These are phyloP conservation scores for Gryllus bimaculatus DNA, from an alignment of 1,140 invertebrate genomes.

Conservation along the genomic window DNA sequence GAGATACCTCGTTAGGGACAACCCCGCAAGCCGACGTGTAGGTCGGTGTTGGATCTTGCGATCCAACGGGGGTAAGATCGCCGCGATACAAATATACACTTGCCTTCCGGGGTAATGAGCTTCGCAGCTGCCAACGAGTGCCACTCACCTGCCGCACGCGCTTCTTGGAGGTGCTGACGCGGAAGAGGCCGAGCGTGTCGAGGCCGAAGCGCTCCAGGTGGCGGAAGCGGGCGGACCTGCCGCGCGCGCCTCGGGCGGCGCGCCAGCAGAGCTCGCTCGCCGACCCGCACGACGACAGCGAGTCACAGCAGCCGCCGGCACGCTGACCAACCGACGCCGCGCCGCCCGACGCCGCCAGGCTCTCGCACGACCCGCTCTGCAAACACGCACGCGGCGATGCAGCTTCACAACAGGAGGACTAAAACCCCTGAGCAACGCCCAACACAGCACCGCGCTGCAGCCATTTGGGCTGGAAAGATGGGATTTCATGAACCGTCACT, in stretches of 20 bases:
- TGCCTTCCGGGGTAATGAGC: no score
- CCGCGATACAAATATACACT: no score
- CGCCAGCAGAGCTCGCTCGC: constrained; percentile 30
- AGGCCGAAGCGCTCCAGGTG: constrained; percentile 72
- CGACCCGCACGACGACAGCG: constrained; percentile 28
- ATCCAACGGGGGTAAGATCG: no score
- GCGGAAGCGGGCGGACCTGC: constrained; percentile 58
- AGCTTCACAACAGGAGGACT: no score
- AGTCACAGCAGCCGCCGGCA: constrained; percentile 45
- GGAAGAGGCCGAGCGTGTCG: constrained; percentile 75
- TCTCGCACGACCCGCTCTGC: constrained; percentile 61
- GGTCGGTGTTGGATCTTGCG: no score
- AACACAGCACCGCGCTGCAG: no score
- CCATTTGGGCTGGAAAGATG: no score
- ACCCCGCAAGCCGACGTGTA: no score
- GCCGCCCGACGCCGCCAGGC: constrained; percentile 42
- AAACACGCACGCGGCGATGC: constrained; percentile 23
- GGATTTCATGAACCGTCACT: no score
- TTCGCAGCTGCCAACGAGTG: neutral
- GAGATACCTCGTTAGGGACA: no score
- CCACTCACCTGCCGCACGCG: constrained; percentile 70
- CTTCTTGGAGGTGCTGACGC: constrained; percentile 84
- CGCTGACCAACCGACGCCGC: constrained; percentile 50
- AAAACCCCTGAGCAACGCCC: no score
- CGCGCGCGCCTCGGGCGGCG: constrained; percentile 30